Percentiles rank a stretch among this genome's conserved stretches.
Evolutionary conservation across 1,140 invertebrate species (phyloP).

Genomic region (Pollicipes pollicipes): DNA sequence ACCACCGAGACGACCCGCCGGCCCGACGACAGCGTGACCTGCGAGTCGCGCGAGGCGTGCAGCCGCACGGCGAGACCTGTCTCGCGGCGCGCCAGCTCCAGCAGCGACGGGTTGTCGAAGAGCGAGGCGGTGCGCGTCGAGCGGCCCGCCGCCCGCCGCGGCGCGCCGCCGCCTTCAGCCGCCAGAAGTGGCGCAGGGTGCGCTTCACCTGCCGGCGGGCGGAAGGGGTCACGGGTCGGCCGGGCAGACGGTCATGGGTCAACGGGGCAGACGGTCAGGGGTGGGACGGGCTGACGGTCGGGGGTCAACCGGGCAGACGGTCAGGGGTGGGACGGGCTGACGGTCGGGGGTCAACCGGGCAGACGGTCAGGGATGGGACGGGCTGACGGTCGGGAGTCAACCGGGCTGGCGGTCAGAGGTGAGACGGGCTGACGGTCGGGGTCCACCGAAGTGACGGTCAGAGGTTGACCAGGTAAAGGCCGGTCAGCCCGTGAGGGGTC

Average conservation of each 20-base stretch:
- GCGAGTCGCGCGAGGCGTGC: neutral
- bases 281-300: too few relatives aligned
- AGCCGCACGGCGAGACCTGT: neutral
- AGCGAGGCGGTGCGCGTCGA: neutral
- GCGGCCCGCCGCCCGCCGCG: neutral
- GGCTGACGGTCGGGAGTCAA: too few relatives aligned
- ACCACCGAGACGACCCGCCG: neutral
- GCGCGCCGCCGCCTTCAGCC: neutral
- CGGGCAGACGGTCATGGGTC: neutral
- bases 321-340: too few relatives aligned
- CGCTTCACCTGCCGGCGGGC: neutral
- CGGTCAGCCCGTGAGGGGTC: too few relatives aligned
- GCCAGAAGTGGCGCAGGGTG: conserved; percentile 4
- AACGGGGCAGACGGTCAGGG: neutral
- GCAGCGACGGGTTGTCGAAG: neutral
- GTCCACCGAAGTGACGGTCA: too few relatives aligned
- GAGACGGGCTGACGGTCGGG: too few relatives aligned
- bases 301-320: too few relatives aligned
- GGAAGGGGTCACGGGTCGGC: neutral
- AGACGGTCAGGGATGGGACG: too few relatives aligned
- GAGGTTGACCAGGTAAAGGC: too few relatives aligned
- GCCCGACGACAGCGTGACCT: neutral
- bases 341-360: too few relatives aligned
- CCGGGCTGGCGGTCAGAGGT: too few relatives aligned
- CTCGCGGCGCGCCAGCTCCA: neutral